Percentiles rank a stretch among this genome's conserved stretches.
These are phyloP conservation scores for Clarias gariepinus DNA, from an alignment of 2,113 vertebrate genomes.

Conservation along the genomic window DNA sequence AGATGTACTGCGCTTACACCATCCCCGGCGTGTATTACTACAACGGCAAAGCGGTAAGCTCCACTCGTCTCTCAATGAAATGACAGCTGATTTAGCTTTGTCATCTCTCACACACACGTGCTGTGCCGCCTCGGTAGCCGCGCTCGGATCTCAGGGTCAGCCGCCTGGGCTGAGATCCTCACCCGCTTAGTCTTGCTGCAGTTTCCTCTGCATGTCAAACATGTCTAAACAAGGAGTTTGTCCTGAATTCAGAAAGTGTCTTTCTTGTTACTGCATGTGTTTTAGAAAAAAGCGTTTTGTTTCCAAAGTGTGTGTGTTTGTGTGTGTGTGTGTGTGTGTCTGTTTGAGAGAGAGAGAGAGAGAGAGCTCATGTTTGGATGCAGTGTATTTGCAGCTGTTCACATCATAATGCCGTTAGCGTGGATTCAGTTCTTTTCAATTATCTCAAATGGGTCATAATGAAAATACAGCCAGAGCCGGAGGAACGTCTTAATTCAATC, in stretches of 20 bases:
- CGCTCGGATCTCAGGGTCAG: conserved; percentile 52
- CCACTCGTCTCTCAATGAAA: conserved; percentile 57
- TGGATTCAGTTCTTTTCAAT: conserved; percentile 52
- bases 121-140: neutral
- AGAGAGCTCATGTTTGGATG: conserved; percentile 38
- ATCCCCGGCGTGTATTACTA: conserved; percentile 97
- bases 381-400: conserved; percentile 47
- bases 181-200: neutral
- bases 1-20: conserved; percentile 95
- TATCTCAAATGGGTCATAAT: conserved; percentile 49
- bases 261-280: neutral
- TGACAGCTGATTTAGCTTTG: conserved; percentile 24
- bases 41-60: conserved; percentile 95
- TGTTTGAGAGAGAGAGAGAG: neutral
- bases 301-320: conserved; percentile 1
- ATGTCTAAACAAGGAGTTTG: neutral
- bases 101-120: neutral
- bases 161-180: neutral
- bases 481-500: conserved; percentile 46
- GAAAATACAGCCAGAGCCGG: conserved; percentile 44
- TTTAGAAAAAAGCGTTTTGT: neutral
- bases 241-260: neutral
- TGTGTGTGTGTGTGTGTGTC: conserved; percentile 9
- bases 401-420: conserved; percentile 43
- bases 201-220: neutral